Evolutionary conservation across 2,888 invertebrate species (phyloP).

Genomic region (Pristionchus japonicus): DNA sequence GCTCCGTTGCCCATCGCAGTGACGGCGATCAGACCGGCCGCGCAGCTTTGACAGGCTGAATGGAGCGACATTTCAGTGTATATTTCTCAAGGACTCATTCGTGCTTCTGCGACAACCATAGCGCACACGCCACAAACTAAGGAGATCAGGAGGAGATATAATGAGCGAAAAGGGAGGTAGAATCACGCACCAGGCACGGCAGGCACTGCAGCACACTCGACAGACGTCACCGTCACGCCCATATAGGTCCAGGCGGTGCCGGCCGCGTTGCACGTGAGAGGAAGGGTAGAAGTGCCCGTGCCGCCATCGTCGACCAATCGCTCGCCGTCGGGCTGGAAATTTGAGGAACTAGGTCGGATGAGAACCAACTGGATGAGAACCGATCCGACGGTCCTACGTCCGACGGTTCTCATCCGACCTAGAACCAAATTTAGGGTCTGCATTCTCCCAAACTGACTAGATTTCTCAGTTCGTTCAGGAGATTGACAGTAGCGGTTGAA

Average conservation of each 20-base stretch:
- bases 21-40: not conserved
- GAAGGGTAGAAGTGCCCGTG: not conserved
- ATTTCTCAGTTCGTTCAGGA: too few relatives aligned
- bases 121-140: not conserved
- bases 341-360: too few relatives aligned
- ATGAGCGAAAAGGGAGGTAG: not conserved
- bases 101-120: not conserved
- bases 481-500: too few relatives aligned
- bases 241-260: not conserved
- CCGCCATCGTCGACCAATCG: not conserved
- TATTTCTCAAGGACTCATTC: too few relatives aligned
- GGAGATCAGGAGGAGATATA: not conserved
- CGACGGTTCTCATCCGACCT: not conserved
- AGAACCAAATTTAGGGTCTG: too few relatives aligned
- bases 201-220: not conserved
- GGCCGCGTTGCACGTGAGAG: not conserved
- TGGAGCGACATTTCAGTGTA: not conserved
- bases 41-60: not conserved
- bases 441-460: too few relatives aligned
- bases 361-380: not conserved
- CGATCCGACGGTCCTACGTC: not conserved
- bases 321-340: not conserved
- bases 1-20: not conserved
- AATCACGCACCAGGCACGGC: not conserved
- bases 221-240: not conserved